Percentiles rank a stretch among this genome's conserved stretches.
Evolutionary conservation across 2,797 vertebrate species (phyloP).

Genomic region (Vespertilio murinus): DNA sequence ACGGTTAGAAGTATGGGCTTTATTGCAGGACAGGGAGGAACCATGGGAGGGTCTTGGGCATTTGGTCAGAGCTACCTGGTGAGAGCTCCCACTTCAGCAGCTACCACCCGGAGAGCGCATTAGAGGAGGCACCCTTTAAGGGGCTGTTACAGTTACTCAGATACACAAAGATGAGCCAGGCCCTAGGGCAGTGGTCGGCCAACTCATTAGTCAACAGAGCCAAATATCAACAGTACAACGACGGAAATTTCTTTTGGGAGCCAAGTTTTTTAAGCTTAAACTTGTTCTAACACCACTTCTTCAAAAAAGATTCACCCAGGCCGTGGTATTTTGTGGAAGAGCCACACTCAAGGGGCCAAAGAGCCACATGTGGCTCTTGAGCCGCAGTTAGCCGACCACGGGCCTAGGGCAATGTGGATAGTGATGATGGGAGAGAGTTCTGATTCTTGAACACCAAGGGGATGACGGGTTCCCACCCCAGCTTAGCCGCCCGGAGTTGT

Average conservation of each 20-base stretch:
- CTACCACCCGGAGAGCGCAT: rapidly evolving
- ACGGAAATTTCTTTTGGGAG: no score
- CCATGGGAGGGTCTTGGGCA: background rate
- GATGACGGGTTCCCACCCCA: background rate
- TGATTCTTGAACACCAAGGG: background rate
- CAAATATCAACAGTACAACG: no score
- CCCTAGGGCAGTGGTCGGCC: no score
- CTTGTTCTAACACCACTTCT: no score
- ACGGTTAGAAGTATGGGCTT: background rate
- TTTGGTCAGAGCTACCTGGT: background rate
- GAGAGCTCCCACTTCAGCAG: background rate
- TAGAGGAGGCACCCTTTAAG: background rate
- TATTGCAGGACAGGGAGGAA: background rate
- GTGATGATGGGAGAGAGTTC: background rate
- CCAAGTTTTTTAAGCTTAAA: no score
- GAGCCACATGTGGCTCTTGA: no score
- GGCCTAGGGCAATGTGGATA: background rate
- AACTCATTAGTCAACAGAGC: no score
- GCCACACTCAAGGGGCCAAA: no score
- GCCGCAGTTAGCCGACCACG: no score
- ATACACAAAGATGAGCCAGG: background rate
- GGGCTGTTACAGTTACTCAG: background rate
- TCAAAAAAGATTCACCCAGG: no score
- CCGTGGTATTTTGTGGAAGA: no score
- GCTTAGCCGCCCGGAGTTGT: background rate